Evolutionary conservation across 2,888 invertebrate species (phyloP), one percentile per base, ranked within the genome.

Genomic region (Tenthredo amoena): DNA sequence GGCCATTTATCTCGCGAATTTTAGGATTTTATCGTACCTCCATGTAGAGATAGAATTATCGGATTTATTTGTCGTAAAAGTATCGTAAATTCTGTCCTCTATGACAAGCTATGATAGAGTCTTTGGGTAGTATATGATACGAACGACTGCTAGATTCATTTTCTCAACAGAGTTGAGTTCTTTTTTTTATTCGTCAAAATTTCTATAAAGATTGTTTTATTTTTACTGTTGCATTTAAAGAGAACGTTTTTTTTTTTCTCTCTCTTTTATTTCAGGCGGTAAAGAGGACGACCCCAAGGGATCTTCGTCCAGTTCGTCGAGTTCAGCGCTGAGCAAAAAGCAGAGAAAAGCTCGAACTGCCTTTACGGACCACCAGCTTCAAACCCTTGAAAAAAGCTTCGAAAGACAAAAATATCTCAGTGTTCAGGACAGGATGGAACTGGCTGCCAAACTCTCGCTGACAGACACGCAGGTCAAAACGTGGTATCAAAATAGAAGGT

Each of bases 381-480:
- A 98, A 93, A 98, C 99, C 31, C 94, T 99, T 92, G 99, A 99
- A 94, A 98, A 99, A 94, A 98, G 98, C 89, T 99, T 99, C 94
- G 99, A 99, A 94, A 95, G 98, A 87, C 99, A 99, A 94, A 99
- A 99, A 94, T 99, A 99, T 95, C 96, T 99, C 88, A 98, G 98
- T 93, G 98, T 99, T 43, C 99, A 99, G 93, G 99, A 99, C 94
- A 95, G 99, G 89, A 99, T 99, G 98, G 99, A 99, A 94, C 94
- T 99, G 91, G 99, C 99, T 0, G 98, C 98, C 86, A 98, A 98
- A 94, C 95, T 99, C 90, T 98, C 98, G 91, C 96, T 99, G 86
- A 99, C 98, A 71, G 99, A 99, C 94, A 99, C 99, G 83, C 99
- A 99, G 95, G 99, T 99, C 93, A 99, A 99, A 94, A 99, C 99